Percentiles rank a stretch among this genome's conserved stretches.
Evolutionary conservation across 2,113 vertebrate species (phyloP).

Genomic region (Pterocles orientalis): DNA sequence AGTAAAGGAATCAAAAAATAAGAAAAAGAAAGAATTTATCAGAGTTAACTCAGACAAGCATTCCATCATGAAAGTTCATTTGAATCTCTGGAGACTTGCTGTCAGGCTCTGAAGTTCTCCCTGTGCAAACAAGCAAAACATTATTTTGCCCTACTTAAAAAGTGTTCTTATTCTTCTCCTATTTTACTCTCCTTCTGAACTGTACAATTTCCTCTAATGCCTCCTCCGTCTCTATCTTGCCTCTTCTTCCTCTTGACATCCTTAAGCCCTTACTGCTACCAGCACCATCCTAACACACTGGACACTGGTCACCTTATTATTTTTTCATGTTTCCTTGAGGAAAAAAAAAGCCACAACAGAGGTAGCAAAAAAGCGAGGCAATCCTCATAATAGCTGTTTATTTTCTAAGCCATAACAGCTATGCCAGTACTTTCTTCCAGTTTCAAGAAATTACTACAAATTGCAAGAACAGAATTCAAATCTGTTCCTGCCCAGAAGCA

Average conservation of each 20-base stretch:
- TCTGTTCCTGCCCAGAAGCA: not conserved
- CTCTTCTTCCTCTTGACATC: not conserved
- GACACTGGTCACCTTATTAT: not conserved
- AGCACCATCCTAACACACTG: not conserved
- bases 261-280: not conserved
- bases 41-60: not conserved
- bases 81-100: not conserved
- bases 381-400: not conserved
- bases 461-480: not conserved
- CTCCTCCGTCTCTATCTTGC: not conserved
- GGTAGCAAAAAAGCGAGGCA: not conserved
- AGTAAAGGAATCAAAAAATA: not conserved
- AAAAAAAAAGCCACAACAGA: not conserved
- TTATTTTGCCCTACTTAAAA: not conserved
- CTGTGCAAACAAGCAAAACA: not conserved
- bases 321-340: not conserved
- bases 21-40: not conserved
- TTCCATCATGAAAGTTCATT: not conserved
- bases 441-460: constrained; percentile 6
- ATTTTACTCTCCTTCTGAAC: not conserved
- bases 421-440: not conserved
- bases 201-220: not conserved
- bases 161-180: not conserved
- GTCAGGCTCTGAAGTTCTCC: not conserved
- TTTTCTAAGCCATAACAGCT: too few relatives aligned